Percentiles rank a stretch among this genome's conserved stretches.
Conservation (phyloP, 2,797 vertebrate species). For the Halcyon badia region DNA sequence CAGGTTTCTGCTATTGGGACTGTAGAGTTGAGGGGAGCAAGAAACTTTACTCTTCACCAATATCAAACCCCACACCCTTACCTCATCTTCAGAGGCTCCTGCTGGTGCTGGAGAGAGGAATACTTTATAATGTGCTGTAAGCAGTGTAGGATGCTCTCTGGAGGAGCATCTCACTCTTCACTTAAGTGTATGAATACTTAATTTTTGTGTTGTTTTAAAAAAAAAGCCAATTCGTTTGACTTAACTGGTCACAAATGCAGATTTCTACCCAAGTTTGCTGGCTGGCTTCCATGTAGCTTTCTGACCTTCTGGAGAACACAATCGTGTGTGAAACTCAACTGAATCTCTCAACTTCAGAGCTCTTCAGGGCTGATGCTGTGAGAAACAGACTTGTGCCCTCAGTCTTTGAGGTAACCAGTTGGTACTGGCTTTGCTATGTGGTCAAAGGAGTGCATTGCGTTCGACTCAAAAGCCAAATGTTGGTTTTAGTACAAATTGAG, state of each 20-base stretch:
- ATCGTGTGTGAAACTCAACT: not conserved
- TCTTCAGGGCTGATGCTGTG: too few relatives aligned
- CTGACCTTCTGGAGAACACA: not conserved
- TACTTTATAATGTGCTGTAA: not conserved
- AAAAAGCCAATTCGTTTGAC: fast-evolving
- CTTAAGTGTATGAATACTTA: not conserved
- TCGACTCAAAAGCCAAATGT: not conserved
- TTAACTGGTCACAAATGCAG: not conserved
- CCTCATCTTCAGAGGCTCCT: not conserved
- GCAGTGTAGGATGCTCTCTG: not conserved
- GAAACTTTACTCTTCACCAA: not conserved
- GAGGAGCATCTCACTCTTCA: not conserved
- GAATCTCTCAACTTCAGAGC: not conserved
- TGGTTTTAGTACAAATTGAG: not conserved
- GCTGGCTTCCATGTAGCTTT: not conserved
- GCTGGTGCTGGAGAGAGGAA: fast-evolving
- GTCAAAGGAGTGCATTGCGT: not conserved
- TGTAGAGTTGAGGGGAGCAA: not conserved
- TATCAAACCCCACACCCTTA: not conserved
- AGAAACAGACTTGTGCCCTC: not conserved
- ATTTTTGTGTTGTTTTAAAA: not conserved
- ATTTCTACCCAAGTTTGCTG: not conserved
- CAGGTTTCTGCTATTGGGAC: not conserved
- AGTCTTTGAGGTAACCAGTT: not conserved
- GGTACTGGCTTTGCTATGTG: not conserved